A percentile compares a stretch with the other conserved stretches of the same genome.
Evolutionary conservation across 1,140 invertebrate genomes (phyloP).

Genomic region (Tetramorium alpestre): DNA sequence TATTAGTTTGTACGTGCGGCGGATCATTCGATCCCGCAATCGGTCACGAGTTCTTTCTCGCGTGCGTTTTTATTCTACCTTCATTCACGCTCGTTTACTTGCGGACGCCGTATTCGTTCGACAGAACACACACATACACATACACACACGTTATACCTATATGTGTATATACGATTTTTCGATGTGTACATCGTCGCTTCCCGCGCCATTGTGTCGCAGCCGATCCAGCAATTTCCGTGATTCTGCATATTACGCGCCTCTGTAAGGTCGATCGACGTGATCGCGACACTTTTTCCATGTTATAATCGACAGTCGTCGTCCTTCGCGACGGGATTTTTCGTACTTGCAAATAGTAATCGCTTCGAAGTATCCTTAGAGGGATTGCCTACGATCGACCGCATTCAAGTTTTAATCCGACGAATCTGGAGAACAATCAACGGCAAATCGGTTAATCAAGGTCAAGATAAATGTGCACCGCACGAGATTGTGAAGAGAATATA

Average conservation of each 20-base stretch:
- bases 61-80: constrained; percentile 41
- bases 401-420: constrained; percentile 4
- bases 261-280: not conserved
- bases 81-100: constrained; percentile 41
- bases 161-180: constrained; percentile 50
- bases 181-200: constrained; percentile 60
- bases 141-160: constrained; percentile 32
- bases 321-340: not conserved
- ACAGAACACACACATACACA: constrained; percentile 3
- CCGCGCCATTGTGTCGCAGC: constrained; percentile 54
- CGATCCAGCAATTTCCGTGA: constrained; percentile 6
- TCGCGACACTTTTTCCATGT: not conserved
- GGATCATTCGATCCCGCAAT: constrained; percentile 37
- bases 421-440: constrained; percentile 15
- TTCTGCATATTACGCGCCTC: not conserved
- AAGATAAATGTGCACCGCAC: constrained; percentile 11
- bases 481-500: constrained; percentile 15
- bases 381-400: not conserved
- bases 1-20: constrained; percentile 44
- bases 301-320: not conserved
- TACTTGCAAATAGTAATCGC: not conserved
- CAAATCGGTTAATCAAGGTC: constrained; percentile 29
- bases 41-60: constrained; percentile 34
- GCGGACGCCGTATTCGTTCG: constrained; percentile 46
- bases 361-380: not conserved